Evolutionary conservation across 2,888 invertebrate genomes (phyloP).

Genomic region (Margaritifera margaritifera): DNA sequence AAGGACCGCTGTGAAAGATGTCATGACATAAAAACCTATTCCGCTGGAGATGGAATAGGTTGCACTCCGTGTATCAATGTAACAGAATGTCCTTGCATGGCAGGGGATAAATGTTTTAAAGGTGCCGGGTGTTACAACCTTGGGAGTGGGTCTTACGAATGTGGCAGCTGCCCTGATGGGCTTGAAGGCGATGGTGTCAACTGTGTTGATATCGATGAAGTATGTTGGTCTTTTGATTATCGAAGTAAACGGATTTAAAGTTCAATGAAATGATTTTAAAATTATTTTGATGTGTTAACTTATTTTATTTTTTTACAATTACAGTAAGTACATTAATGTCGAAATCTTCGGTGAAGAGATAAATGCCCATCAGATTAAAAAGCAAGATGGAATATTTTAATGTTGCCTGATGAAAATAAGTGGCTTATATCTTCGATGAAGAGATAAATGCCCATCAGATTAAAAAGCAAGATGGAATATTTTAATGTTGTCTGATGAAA

Average conservation of each 20-base stretch:
- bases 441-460: too few relatives aligned
- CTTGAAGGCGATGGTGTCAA: constrained; percentile 55
- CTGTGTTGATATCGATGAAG: constrained; percentile 65
- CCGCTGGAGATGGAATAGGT: constrained; percentile 42
- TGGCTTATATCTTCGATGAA: too few relatives aligned
- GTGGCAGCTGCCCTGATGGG: constrained; percentile 58
- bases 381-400: too few relatives aligned
- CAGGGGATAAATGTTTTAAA: constrained; percentile 41
- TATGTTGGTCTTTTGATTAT: constrained; percentile 13
- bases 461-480: too few relatives aligned
- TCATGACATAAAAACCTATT: constrained; percentile 41
- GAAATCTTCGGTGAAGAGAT: too few relatives aligned
- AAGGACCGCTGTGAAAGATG: constrained; percentile 58
- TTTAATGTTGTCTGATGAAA: too few relatives aligned
- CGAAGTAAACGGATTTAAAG: too few relatives aligned
- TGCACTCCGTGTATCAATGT: constrained; percentile 45
- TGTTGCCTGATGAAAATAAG: too few relatives aligned
- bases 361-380: too few relatives aligned
- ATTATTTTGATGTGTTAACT: too few relatives aligned
- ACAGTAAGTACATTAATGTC: too few relatives aligned
- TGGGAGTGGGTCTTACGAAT: constrained; percentile 37
- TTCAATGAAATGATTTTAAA: neutral
- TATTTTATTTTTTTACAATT: too few relatives aligned
- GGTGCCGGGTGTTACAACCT: constrained; percentile 50
- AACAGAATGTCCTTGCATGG: constrained; percentile 55